phyloP scores from a whole-genome alignment of 1,140 invertebrate genomes.

The Papilio glaucus region DNA sequence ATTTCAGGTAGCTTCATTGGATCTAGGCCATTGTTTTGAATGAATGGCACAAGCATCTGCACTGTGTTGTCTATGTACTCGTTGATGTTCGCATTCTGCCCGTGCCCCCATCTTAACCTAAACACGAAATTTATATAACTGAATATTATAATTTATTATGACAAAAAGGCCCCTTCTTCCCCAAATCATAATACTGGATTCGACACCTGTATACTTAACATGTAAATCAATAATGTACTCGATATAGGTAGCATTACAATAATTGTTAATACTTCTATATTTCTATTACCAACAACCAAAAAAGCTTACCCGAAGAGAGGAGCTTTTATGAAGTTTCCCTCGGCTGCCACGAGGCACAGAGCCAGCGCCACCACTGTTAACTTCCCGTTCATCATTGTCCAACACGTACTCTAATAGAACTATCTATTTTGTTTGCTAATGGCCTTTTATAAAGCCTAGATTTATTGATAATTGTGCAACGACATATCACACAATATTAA shows the following conservation, averaged over 20 bases:
- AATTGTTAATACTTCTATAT: too few relatives aligned
- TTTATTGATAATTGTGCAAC: slow-evolving; percentile 44
- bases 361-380: slow-evolving; percentile 50
- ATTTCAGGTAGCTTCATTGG: slow-evolving; percentile 79
- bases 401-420: slow-evolving; percentile 28
- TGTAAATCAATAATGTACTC: too few relatives aligned
- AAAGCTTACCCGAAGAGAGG: slow-evolving; percentile 42
- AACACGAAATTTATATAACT: slow-evolving; percentile 8
- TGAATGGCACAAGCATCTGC: slow-evolving; percentile 61
- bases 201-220: too few relatives aligned
- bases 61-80: slow-evolving; percentile 78
- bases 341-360: slow-evolving; percentile 47
- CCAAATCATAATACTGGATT: too few relatives aligned
- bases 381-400: slow-evolving; percentile 52
- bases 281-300: background rate
- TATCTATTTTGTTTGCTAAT: slow-evolving; percentile 41
- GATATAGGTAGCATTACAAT: too few relatives aligned
- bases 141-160: background rate
- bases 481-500: slow-evolving; percentile 44
- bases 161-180: too few relatives aligned
- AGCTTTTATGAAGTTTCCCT: slow-evolving; percentile 46
- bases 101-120: slow-evolving; percentile 55
- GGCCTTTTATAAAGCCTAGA: slow-evolving; percentile 48
- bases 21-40: slow-evolving; percentile 71
- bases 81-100: slow-evolving; percentile 70